Evolutionary conservation across 2,797 vertebrate genomes (phyloP), one percentile per base, ranked within the genome.

Genomic region (Micropoecilia bifurca): DNA sequence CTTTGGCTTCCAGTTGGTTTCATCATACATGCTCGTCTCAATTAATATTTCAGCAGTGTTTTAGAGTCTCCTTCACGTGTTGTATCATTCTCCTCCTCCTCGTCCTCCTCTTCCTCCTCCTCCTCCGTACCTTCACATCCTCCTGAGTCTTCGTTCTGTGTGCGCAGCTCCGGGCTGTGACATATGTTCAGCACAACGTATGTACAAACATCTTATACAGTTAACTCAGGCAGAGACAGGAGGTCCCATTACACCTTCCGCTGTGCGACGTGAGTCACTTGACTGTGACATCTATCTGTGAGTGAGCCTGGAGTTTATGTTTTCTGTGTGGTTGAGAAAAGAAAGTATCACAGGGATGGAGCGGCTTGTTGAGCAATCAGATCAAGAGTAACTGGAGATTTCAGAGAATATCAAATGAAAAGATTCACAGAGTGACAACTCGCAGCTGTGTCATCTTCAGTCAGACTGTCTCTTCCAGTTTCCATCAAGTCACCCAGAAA

Each of bases 1-100:
- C 90, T 86, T 77, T 28, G 55, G 68, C 88, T 91, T 89, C 89
- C 90, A 90, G 74, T 88, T 83, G 77, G 87, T 91, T 92, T 94
- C 92, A 91, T 94, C 92, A 86, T 84, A 87, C 82, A 46, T 80
- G 75, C 77, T 90, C 68, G 80, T 88, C 86, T 83, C 48, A 57
- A 86, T 93, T 72, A 93, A 93, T 91, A 90, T 92, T 94, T 91
- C 83, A 92, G 39, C 80, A 86, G 74, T 50, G 76, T 86, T 80
- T 90, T 89, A 77, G 83, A 75, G 83, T 90, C 84, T 85, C 78
- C 84, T 73, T 86, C 87, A 82, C 81, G 79, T 84, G 75, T 80
- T 85, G 86, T 88, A 75, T 88, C 86, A 74, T 75, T 77, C 81
- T 81, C 80, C 86, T 86, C 48, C 84, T 87, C 36, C 39, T 41